Evolutionary conservation across 2,888 invertebrate genomes (phyloP), one percentile per base, ranked within the genome.

Genomic region (Blera fallax): DNA sequence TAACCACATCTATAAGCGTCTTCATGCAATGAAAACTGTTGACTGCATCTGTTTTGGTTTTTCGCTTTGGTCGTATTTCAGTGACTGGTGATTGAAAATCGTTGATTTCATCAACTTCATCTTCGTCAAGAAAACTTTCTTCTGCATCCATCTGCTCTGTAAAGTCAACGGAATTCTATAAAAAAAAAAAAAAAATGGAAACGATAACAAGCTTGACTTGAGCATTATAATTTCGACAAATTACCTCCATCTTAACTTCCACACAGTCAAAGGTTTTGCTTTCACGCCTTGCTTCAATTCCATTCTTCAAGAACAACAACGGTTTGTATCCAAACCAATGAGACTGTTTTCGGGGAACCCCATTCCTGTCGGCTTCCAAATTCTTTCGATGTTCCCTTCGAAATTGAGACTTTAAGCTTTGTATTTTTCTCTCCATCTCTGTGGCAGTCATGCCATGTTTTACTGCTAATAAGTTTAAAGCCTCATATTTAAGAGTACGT

Each of bases 251-350:
- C 34, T 60, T 60, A 10, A 67, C 37, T 50, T 67, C 29, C 1
- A n/a, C 8, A 1, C 14, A 45, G 24, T 69, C 43, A 34, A 21
- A 27, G 0, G n/a, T 6, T 3, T n/a, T 37, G 5, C n/a, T 48
- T 21, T 16, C 16, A 43, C 29, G 40, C 32, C 4, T 21, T 14
- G 43, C 29, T 3, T 60, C 60, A 1, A 32, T 11, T 32, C 16
- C 32, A 34, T 10, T 43, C 3, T 37, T 3, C 2, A 78, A n/a
- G 37, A 78, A 78, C 14, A 45, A 1, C 18, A 78, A 34, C 3
- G 78, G 78, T 4, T 43, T 62, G 43, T 70, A 78, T 52, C 77
- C 77, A 34, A 78, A 78, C 77, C 77, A 78, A n/a, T 11, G 34
- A 29, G 43, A 62, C n/a, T 62, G 60, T 24, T 2, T 16, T 16